Base-by-base conservation (phyloP, 2,888 invertebrate genomes). In the Prenolepis imparis region DNA sequence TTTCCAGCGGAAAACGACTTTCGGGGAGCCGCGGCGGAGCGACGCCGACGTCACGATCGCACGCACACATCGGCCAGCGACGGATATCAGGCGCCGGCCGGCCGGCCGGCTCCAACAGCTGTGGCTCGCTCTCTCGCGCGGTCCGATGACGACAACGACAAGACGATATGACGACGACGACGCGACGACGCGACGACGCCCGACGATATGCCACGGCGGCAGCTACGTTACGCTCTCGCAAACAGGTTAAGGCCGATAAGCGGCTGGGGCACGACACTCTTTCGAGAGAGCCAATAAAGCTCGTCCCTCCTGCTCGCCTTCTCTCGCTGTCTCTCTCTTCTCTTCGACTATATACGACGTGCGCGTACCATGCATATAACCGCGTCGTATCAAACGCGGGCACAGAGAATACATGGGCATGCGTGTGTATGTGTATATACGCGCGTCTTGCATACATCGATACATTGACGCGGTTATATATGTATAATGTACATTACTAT, bases 91-190 rank as follows among this genome's bases (percentile, higher is more conserved):
- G 77, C 77, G 78, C 83, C 57, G 55, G 87, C 87, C 86, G 83
- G 89, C 91, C 91, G 92, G 92, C 91, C 90, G 91, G 91, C 88
- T 82, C 87, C 81, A 84, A 87, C 90, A 86, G 89, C 90, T 90
- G 91, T 83, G 75, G 57, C 44, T 57, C 24, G 64, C 66, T 75
- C 59, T 41, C 61, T 61, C 59, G n/a, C 72, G 57, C 36, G 52
- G 21, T 41, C n/a, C 81, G 52, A 36, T 15, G 48, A 67, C 24
- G 52, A 36, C 32, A 4, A 21, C 55, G 78, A 80, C 66, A 63
- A n/a, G n/a, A n/a, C n/a, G n/a, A n/a, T n/a, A n/a, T n/a, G n/a
- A 57, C 44, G 82, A 36, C 59, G 39, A 48, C 39, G 41, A 44
- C 44, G 41, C n/a, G n/a, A n/a, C n/a, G n/a, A n/a, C n/a, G n/a